Conservation (phyloP, 1,140 invertebrate species). For the Cryptotermes secundus region DNA sequence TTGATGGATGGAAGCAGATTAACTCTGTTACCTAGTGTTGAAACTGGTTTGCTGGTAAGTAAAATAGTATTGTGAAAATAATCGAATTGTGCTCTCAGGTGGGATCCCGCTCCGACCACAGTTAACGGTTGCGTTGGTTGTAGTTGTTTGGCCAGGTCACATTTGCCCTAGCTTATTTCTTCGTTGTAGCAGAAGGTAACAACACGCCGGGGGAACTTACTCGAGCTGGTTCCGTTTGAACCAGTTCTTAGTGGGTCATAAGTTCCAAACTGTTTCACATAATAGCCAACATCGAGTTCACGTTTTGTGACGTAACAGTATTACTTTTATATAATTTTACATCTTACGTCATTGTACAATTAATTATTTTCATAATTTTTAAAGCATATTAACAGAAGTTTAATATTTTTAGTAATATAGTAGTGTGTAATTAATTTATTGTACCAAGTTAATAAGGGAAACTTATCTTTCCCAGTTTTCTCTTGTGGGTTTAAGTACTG, state of each 20-base stretch:
- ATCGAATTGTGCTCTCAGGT: background rate
- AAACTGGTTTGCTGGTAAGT: slow-evolving; percentile 91
- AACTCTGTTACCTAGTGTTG: slow-evolving; percentile 87
- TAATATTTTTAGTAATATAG: too few species aligned
- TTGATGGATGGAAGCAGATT: slow-evolving; percentile 83
- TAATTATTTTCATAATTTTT: too few species aligned
- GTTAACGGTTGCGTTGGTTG: background rate
- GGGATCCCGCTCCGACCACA: background rate
- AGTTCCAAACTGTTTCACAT: slow-evolving; percentile 14
- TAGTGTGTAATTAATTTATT: too few species aligned
- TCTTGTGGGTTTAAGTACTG: too few species aligned
- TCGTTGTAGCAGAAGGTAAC: background rate
- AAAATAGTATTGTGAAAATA: background rate
- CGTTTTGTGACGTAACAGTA: background rate
- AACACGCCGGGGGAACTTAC: background rate
- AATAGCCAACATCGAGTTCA: background rate
- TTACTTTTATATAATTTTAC: slow-evolving; percentile 1
- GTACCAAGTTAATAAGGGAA: too few species aligned
- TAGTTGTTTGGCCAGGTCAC: slow-evolving; percentile 1
- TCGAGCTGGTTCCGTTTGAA: slow-evolving; percentile 13
- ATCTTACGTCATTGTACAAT: background rate
- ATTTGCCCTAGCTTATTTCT: background rate
- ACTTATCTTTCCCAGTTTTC: too few species aligned
- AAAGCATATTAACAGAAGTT: too few species aligned
- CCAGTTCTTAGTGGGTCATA: slow-evolving; percentile 18